Evolutionary conservation across 2,888 invertebrate species (phyloP).

Genomic region (Sericinus montela): DNA sequence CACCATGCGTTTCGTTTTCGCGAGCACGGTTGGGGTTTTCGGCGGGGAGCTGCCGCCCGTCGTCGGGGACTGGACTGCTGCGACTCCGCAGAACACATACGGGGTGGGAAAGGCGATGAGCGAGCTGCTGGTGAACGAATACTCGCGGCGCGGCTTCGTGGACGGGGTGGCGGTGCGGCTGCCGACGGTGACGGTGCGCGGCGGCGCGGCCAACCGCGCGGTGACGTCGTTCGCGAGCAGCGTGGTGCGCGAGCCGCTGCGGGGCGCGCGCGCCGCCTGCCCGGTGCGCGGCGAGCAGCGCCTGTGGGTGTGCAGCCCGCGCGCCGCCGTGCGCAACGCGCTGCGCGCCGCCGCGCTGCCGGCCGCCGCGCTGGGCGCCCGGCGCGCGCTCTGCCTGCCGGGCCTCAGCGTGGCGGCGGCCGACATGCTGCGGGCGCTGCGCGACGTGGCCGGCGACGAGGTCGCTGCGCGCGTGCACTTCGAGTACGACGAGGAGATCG

Average conservation of each 20-base stretch:
- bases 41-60: conserved; percentile 48
- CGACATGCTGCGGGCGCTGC: conserved; percentile 49
- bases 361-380: conserved; percentile 33
- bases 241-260: conserved; percentile 58
- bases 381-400: conserved; percentile 53
- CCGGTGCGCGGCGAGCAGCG: conserved; percentile 48
- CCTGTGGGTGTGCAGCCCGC: conserved; percentile 57
- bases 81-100: conserved; percentile 58
- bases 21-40: conserved; percentile 54
- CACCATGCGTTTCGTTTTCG: conserved; percentile 45
- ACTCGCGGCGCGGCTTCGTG: conserved; percentile 54
- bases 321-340: conserved; percentile 46
- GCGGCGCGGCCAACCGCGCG: conserved; percentile 55
- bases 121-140: conserved; percentile 60
- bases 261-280: conserved; percentile 38
- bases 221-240: conserved; percentile 67
- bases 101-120: conserved; percentile 61
- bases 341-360: conserved; percentile 44
- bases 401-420: conserved; percentile 48
- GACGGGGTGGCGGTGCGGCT: conserved; percentile 54
- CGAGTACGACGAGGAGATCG: conserved; percentile 39
- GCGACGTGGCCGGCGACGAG: conserved; percentile 43
- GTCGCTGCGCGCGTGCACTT: conserved; percentile 43
- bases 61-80: conserved; percentile 46
- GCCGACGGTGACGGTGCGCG: conserved; percentile 62